A percentile compares a stretch with the other conserved stretches of the same genome.
phyloP scores from a whole-genome alignment of 2,113 vertebrate genomes.

The Callionymus lyra region DNA sequence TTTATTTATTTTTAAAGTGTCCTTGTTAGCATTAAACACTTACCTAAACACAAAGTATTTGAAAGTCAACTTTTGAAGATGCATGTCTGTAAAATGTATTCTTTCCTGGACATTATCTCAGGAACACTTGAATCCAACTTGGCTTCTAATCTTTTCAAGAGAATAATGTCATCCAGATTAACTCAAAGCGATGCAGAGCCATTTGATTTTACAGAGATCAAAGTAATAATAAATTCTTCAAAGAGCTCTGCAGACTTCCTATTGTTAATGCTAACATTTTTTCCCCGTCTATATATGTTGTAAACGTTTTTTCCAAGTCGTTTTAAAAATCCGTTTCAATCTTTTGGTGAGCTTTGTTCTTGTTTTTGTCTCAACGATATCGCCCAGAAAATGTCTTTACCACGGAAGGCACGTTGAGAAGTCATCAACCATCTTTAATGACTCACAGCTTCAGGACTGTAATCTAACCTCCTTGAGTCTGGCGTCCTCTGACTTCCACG shows the following conservation, averaged over 20 bases:
- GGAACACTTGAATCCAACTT: too few relatives aligned
- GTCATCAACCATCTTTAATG: constrained; percentile 26
- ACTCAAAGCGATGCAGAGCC: constrained; percentile 29
- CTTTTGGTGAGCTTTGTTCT: too few relatives aligned
- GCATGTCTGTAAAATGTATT: too few relatives aligned
- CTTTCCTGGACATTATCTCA: too few relatives aligned
- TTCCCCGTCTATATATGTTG: constrained; percentile 3
- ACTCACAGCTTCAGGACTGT: constrained; percentile 42
- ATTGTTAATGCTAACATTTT: constrained; percentile 1
- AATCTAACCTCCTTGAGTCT: constrained; percentile 36
- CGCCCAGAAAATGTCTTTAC: constrained; percentile 44
- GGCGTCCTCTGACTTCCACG: constrained; percentile 38
- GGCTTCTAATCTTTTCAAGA: too few relatives aligned
- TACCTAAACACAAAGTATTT: not conserved
- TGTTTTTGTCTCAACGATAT: constrained; percentile 17
- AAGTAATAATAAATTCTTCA: constrained; percentile 12
- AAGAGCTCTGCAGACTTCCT: constrained; percentile 15
- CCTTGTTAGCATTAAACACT: constrained; percentile 16
- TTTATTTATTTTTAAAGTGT: too few relatives aligned
- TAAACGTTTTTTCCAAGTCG: too few relatives aligned
- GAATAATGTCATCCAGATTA: constrained; percentile 14
- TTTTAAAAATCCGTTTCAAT: constrained; percentile 6
- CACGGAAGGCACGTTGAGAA: constrained; percentile 35
- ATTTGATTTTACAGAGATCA: constrained; percentile 36
- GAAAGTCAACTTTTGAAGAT: constrained; percentile 27